A percentile compares a stretch with the other conserved stretches of the same genome.
phyloP scores from a whole-genome alignment of 2,797 vertebrate species.

The Nyctibius grandis region DNA sequence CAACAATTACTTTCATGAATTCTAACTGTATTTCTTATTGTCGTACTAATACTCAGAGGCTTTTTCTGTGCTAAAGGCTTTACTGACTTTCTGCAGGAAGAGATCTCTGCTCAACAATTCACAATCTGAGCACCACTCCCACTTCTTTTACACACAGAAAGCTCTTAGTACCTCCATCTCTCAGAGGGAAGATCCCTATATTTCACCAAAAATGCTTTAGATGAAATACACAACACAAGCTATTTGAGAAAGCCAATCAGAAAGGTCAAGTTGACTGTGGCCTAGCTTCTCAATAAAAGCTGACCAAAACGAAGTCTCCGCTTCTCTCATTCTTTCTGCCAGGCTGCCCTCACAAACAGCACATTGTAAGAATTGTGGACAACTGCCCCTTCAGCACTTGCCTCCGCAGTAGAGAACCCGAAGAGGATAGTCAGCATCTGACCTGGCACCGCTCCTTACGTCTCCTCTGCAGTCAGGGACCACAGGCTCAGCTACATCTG shows the following conservation, averaged over 20 bases:
- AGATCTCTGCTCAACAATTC: background rate
- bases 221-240: background rate
- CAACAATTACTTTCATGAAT: fast-evolving
- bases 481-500: constrained; percentile 83
- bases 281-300: background rate
- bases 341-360: background rate
- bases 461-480: constrained; percentile 84
- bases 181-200: background rate
- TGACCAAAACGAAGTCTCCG: background rate
- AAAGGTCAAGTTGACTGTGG: background rate
- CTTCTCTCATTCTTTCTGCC: background rate
- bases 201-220: background rate
- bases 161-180: background rate
- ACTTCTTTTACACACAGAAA: background rate
- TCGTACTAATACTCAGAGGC: background rate
- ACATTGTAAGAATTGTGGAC: background rate
- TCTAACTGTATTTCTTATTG: background rate
- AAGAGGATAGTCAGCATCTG: constrained; percentile 85
- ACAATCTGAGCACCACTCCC: background rate
- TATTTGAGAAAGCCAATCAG: background rate
- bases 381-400: constrained; percentile 56
- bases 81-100: background rate
- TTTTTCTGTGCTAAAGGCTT: background rate
- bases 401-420: constrained; percentile 98
- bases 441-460: constrained; percentile 65